Evolutionary conservation across 2,797 vertebrate species (phyloP).

Genomic region (Crocodylus rhombifer): DNA sequence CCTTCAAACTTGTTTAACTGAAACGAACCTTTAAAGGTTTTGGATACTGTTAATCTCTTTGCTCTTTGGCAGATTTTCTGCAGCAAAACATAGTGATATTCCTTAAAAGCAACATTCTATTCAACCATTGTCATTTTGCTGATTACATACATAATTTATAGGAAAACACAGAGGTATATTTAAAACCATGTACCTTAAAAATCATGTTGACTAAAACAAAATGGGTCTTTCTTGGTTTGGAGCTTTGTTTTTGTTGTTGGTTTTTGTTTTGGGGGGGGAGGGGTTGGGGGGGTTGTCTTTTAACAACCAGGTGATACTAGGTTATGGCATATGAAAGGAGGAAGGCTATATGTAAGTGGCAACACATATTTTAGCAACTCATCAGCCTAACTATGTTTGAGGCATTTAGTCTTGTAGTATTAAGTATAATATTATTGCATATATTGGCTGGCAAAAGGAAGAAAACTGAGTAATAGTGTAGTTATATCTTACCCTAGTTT

Average conservation of each 20-base stretch:
- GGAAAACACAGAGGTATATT: background rate
- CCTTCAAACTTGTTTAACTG: slow-evolving; percentile 68
- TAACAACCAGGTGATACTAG: background rate
- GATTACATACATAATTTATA: background rate
- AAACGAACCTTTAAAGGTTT: slow-evolving; percentile 14
- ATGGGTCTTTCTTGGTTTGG: background rate
- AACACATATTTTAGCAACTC: background rate
- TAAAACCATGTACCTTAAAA: too few relatives aligned
- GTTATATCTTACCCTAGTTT: slow-evolving; percentile 21
- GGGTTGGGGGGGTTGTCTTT: background rate
- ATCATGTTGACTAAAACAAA: background rate
- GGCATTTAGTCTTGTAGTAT: slow-evolving; percentile 12
- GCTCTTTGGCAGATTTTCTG: slow-evolving; percentile 48
- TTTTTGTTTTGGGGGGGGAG: background rate
- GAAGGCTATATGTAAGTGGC: background rate
- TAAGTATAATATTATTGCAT: slow-evolving; percentile 10
- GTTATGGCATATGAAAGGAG: background rate
- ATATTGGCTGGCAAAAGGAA: slow-evolving; percentile 23
- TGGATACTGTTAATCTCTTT: slow-evolving; percentile 55
- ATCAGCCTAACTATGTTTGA: background rate
- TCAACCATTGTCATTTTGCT: slow-evolving; percentile 14
- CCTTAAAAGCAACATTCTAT: slow-evolving; percentile 26
- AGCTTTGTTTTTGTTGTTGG: rapidly evolving
- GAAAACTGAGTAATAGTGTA: slow-evolving; percentile 27
- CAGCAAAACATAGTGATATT: slow-evolving; percentile 35